phyloP scores from a whole-genome alignment of 2,888 invertebrate species.

The Pandemis cinnamomeana region DNA sequence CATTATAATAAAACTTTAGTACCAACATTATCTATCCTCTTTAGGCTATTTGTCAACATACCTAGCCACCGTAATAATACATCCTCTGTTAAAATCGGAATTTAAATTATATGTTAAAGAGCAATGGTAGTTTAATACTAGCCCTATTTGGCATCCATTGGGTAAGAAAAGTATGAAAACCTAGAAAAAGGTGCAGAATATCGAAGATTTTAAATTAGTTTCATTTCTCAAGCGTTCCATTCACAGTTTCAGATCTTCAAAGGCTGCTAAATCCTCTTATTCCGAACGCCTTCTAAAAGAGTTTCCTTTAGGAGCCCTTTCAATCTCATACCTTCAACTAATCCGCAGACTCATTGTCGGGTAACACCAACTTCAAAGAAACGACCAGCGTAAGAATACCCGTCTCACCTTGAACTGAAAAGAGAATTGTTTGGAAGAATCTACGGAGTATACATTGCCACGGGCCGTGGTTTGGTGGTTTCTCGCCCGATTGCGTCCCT shows the following conservation, averaged over 20 bases:
- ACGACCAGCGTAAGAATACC: conserved; percentile 34
- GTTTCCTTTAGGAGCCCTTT: conserved; percentile 20
- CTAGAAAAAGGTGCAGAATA: neutral
- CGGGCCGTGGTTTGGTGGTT: conserved; percentile 43
- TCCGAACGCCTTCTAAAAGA: conserved; percentile 19
- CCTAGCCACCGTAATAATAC: too few species aligned
- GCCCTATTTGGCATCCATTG: too few species aligned
- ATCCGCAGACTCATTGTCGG: conserved; percentile 46
- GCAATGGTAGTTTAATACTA: too few species aligned
- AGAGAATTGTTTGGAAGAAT: conserved; percentile 35
- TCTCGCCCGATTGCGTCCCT: conserved; percentile 31
- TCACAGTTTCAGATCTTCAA: conserved; percentile 26
- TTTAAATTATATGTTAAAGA: too few species aligned
- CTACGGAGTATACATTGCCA: conserved; percentile 37
- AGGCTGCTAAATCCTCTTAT: conserved; percentile 27
- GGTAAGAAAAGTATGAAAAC: too few species aligned
- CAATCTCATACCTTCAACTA: conserved; percentile 31
- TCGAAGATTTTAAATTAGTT: conserved; percentile 51
- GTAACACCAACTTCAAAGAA: conserved; percentile 42
- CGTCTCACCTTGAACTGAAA: conserved; percentile 37
- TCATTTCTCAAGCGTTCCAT: conserved; percentile 52
- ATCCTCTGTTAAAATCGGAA: too few species aligned
- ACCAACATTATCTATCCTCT: too few species aligned
- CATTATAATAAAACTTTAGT: too few species aligned
- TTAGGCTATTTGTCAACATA: too few species aligned